phyloP scores from a whole-genome alignment of 2,113 vertebrate genomes.

The Canis aureus region DNA sequence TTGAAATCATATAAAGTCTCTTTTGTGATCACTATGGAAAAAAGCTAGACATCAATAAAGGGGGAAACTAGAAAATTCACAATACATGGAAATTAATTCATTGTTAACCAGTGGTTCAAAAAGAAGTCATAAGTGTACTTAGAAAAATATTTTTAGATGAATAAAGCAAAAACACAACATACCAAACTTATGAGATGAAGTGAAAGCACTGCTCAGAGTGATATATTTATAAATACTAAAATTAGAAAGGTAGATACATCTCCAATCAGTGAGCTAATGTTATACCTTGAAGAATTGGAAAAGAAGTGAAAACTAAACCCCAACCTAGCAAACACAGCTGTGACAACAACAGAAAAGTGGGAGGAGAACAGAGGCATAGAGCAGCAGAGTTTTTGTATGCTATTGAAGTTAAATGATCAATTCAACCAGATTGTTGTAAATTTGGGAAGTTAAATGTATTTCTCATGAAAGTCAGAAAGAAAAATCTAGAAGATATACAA shows the following conservation, averaged over 20 bases:
- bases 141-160: background rate
- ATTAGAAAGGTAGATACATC: background rate
- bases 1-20: background rate
- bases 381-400: background rate
- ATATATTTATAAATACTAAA: background rate
- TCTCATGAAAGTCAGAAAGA: background rate
- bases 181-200: background rate
- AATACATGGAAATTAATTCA: background rate
- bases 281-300: background rate
- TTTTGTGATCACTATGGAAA: background rate
- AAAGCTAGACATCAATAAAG: background rate
- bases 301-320: background rate
- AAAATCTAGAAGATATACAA: background rate
- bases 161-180: too few species aligned
- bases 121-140: background rate
- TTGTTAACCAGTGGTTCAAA: background rate
- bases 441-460: background rate
- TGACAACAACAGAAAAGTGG: background rate
- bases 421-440: background rate
- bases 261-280: background rate
- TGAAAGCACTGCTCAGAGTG: background rate
- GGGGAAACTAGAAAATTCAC: background rate
- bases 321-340: background rate
- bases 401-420: background rate
- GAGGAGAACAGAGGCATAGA: background rate